A percentile compares a stretch with the other conserved stretches of the same genome.
Conservation (phyloP, 2,797 vertebrate species). For the Enteromius radiatus region DNA sequence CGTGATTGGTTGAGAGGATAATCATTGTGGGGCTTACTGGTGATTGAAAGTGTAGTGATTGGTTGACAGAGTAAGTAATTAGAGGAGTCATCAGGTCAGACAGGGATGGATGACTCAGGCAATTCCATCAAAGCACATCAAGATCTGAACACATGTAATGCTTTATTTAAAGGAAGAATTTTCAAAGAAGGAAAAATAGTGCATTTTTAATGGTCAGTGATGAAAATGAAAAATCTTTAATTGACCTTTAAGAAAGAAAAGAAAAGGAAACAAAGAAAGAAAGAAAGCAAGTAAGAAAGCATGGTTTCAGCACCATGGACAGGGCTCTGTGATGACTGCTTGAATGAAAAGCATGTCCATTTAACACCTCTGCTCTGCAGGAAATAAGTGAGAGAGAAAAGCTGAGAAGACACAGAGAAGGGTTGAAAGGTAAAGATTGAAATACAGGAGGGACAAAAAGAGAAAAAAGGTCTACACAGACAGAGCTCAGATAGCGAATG, state of each 20-base stretch:
- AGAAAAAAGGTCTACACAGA: conserved; percentile 17
- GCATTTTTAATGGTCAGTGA: background rate
- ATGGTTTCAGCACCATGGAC: conserved; percentile 42
- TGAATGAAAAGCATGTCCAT: conserved; percentile 2
- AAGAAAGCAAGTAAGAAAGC: conserved; percentile 2
- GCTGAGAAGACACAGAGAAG: conserved; percentile 4
- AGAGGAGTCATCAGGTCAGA: conserved; percentile 24
- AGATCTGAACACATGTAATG: background rate
- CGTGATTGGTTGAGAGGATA: conserved; percentile 46
- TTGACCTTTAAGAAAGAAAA: background rate
- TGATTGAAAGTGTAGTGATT: conserved; percentile 36
- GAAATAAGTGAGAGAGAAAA: conserved; percentile 7
- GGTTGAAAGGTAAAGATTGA: conserved; percentile 16
- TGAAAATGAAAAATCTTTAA: background rate
- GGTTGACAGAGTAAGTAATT: conserved; percentile 19
- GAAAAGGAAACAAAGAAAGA: background rate
- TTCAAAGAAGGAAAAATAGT: background rate
- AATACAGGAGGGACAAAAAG: conserved; percentile 11
- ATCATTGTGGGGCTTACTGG: conserved; percentile 13
- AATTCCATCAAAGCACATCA: conserved; percentile 33
- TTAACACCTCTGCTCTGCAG: background rate
- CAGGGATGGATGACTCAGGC: background rate
- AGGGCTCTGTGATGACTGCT: conserved; percentile 3
- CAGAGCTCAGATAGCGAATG: conserved; percentile 33
- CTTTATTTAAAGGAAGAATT: background rate